Percentiles rank a stretch among this genome's conserved stretches.
phyloP scores from a whole-genome alignment of 2,888 invertebrate genomes.

The Apotomis capreana region DNA sequence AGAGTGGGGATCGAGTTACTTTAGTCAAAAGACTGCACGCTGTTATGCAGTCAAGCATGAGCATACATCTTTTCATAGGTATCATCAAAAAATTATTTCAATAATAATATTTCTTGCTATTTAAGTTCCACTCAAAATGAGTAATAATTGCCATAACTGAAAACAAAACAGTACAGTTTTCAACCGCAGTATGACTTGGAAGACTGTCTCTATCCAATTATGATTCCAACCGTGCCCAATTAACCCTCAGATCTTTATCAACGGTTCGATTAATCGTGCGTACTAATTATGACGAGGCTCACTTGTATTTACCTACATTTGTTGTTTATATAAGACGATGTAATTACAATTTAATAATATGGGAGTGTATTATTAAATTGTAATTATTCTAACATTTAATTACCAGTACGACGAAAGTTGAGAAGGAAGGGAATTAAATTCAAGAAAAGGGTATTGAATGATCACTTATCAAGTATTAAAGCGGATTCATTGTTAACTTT shows the following conservation, averaged over 20 bases:
- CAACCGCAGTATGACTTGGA: too few relatives aligned
- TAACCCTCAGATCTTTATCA: background rate
- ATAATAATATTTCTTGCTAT: too few relatives aligned
- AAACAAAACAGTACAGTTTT: too few relatives aligned
- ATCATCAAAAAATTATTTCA: too few relatives aligned
- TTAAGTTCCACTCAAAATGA: too few relatives aligned
- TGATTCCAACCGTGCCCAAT: background rate
- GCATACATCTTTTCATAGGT: too few relatives aligned
- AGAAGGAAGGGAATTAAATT: slow-evolving; percentile 10
- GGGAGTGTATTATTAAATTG: too few relatives aligned
- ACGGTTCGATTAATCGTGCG: background rate
- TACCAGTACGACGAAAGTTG: background rate
- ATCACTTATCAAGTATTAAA: slow-evolving; percentile 37
- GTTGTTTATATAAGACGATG: background rate
- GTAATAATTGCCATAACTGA: too few relatives aligned
- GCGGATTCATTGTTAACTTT: slow-evolving; percentile 38
- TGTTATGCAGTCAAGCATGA: too few relatives aligned
- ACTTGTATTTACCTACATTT: background rate
- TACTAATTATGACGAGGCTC: background rate
- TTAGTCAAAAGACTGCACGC: too few relatives aligned
- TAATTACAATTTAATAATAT: too few relatives aligned
- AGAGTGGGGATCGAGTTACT: too few relatives aligned
- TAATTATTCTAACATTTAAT: background rate
- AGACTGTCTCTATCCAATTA: background rate
- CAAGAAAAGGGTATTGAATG: slow-evolving; percentile 33